phyloP scores from a whole-genome alignment of 2,888 invertebrate species.

The Thymelicus lineola region DNA sequence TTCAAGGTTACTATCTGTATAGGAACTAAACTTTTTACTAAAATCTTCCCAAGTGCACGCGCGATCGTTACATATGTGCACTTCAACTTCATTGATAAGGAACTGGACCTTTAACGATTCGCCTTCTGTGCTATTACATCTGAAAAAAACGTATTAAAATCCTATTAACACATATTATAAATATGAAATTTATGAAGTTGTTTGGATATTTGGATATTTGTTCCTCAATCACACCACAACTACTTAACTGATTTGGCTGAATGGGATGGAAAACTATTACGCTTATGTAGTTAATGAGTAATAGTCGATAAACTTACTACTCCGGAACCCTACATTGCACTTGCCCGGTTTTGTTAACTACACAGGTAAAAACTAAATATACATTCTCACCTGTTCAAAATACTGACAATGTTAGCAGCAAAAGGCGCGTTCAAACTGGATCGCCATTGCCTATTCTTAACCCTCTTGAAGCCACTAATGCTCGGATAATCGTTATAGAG shows the following conservation, averaged over 20 bases:
- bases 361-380: neutral
- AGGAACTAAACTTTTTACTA: conserved; percentile 41
- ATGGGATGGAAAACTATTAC: no score
- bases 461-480: conserved; percentile 83
- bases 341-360: no score
- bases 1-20: conserved; percentile 38
- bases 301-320: no score
- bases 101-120: conserved; percentile 45
- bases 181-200: no score
- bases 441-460: conserved; percentile 66
- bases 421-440: conserved; percentile 87
- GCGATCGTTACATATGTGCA: conserved; percentile 41
- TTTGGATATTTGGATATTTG: no score
- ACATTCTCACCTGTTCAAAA: conserved; percentile 84
- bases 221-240: no score
- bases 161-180: no score
- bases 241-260: no score
- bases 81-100: conserved; percentile 48
- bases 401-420: conserved; percentile 87
- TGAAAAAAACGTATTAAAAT: conserved; percentile 26
- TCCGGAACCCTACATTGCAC: no score
- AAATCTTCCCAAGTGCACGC: conserved; percentile 46
- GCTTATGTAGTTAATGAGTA: no score
- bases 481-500: conserved; percentile 82
- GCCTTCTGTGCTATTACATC: conserved; percentile 27